Percentiles rank a stretch among this genome's conserved stretches.
These are phyloP conservation scores for Coracopsis vasa DNA, from an alignment of 2,113 vertebrate genomes.

Conservation along the genomic window DNA sequence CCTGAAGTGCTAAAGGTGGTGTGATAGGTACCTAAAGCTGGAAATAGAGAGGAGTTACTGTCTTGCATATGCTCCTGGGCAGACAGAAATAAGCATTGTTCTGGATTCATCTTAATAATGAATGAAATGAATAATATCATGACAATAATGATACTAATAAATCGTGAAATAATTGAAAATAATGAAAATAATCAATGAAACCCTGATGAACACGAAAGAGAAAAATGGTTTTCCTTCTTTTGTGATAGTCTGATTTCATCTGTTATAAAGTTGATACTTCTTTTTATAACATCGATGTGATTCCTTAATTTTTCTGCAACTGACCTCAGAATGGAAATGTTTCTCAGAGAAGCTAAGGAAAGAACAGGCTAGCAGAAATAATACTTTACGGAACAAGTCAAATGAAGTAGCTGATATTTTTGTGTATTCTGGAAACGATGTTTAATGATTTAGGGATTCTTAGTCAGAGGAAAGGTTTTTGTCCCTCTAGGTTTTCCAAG, in stretches of 20 bases:
- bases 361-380: not conserved
- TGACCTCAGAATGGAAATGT: not conserved
- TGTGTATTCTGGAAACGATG: not conserved
- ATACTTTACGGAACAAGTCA: not conserved
- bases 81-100: not conserved
- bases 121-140: not conserved
- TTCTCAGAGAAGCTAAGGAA: not conserved
- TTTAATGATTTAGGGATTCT: not conserved
- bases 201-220: not conserved
- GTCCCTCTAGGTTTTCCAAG: not conserved
- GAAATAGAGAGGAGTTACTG: not conserved
- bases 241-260: not conserved
- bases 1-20: not conserved
- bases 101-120: not conserved
- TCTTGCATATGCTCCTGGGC: not conserved
- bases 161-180: not conserved
- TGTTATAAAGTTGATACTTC: not conserved
- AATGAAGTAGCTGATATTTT: not conserved
- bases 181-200: not conserved
- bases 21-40: not conserved
- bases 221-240: not conserved
- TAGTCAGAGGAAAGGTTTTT: conserved; percentile 23
- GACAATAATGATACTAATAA: not conserved
- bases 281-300: not conserved
- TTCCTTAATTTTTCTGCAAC: not conserved